Evolutionary conservation across 1,140 invertebrate species (phyloP).

Genomic region (Charaxes varanes): DNA sequence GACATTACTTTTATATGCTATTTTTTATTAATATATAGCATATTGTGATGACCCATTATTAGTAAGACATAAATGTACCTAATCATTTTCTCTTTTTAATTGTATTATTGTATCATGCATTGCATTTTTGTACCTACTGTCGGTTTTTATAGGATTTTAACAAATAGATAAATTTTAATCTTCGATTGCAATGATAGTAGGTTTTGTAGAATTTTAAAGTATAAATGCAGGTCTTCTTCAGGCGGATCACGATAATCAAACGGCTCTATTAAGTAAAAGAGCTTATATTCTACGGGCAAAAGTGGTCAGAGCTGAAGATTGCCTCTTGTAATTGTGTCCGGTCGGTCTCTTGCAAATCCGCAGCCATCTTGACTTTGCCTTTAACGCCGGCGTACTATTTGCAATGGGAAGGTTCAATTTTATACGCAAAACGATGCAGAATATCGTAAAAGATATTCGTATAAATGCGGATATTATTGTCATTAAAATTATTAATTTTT

Average conservation of each 20-base stretch:
- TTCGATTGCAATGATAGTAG: too few species aligned
- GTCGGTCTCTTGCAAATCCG: conserved; percentile 26
- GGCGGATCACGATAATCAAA: conserved; percentile 56
- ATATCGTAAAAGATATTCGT: conserved; percentile 2
- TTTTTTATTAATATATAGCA: too few species aligned
- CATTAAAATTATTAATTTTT: too few species aligned
- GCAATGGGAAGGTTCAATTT: conserved; percentile 17
- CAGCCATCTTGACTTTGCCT: conserved; percentile 20
- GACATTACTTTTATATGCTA: too few species aligned
- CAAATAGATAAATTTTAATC: too few species aligned
- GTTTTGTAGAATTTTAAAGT: conserved; percentile 14
- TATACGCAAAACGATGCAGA: conserved; percentile 17
- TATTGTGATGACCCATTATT: too few species aligned
- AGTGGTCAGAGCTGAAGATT: conserved; percentile 47
- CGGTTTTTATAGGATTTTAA: too few species aligned
- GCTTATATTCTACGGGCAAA: conserved; percentile 45
- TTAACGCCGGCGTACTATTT: conserved; percentile 11
- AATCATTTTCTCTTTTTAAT: too few species aligned
- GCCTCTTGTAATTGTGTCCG: conserved; percentile 65
- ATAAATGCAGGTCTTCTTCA: conserved; percentile 23
- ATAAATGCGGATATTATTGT: too few species aligned
- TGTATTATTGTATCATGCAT: too few species aligned
- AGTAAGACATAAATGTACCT: too few species aligned
- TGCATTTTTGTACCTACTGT: too few species aligned
- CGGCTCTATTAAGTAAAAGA: conserved; percentile 53